phyloP scores from a whole-genome alignment of 1,140 invertebrate genomes.

The Aporrectodea caliginosa region DNA sequence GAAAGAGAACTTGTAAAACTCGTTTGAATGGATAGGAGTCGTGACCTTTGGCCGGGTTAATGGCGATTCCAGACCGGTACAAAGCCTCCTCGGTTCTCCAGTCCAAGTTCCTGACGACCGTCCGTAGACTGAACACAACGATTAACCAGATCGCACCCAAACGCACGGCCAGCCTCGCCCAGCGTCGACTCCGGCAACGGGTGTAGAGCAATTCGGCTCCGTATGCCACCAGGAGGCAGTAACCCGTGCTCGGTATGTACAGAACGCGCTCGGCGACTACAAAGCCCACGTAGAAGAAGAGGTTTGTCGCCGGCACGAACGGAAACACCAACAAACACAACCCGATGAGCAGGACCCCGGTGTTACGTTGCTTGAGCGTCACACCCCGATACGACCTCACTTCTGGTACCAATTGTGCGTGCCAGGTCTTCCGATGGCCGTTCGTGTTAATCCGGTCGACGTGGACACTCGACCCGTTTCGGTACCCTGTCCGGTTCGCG shows the following conservation, averaged over 20 bases:
- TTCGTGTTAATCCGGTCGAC: background rate
- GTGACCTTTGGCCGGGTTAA: conserved; percentile 97
- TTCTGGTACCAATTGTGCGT: background rate
- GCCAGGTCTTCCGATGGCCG: background rate
- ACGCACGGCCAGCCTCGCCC: conserved; percentile 20
- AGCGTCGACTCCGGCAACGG: background rate
- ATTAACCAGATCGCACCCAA: conserved; percentile 61
- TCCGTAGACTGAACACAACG: conserved; percentile 68
- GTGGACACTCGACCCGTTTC: background rate
- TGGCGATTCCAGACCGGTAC: conserved; percentile 79
- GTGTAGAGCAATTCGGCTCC: conserved; percentile 34
- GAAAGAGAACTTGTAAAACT: no score
- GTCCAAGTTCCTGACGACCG: conserved; percentile 77
- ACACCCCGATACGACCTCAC: no score
- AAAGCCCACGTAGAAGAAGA: conserved; percentile 96
- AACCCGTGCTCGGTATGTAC: conserved; percentile 96
- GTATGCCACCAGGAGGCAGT: conserved; percentile 79
- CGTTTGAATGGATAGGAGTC: no score
- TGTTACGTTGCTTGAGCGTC: no score
- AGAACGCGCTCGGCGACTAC: conserved; percentile 91
- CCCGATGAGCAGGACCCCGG: conserved; percentile 37
- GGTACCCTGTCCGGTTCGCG: background rate
- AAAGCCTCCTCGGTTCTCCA: conserved; percentile 90
- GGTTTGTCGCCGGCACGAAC: conserved; percentile 93
- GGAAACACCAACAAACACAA: conserved; percentile 80